phyloP scores from a whole-genome alignment of 1,140 invertebrate genomes.

The Rhyzopertha dominica region DNA sequence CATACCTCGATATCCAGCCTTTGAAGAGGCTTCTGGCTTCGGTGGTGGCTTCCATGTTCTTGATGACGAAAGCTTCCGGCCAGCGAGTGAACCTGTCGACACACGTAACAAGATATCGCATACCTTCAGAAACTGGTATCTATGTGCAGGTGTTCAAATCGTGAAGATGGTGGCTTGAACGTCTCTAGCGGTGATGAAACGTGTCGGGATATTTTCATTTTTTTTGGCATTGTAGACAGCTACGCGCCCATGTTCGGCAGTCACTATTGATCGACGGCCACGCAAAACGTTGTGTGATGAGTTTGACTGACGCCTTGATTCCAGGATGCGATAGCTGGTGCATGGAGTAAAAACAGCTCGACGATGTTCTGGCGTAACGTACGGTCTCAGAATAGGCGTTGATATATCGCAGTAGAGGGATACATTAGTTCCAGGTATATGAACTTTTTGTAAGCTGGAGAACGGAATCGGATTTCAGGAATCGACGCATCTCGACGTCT shows the following conservation, averaged over 20 bases:
- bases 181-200: conserved; percentile 7
- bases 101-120: conserved; percentile 36
- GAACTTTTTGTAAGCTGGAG: no score
- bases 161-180: conserved; percentile 7
- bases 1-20: conserved; percentile 34
- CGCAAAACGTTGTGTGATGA: conserved; percentile 28
- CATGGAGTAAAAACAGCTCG: no score
- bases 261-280: conserved; percentile 36
- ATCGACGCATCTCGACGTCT: no score
- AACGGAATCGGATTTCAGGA: no score
- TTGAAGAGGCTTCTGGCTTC: conserved; percentile 33
- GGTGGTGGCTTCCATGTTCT: conserved; percentile 34
- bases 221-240: conserved; percentile 33
- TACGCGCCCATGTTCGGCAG: conserved; percentile 17
- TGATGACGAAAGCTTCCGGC: conserved; percentile 41
- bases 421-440: no score
- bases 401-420: no score
- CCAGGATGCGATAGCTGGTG: conserved; percentile 27
- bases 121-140: conserved; percentile 33
- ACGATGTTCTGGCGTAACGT: no score
- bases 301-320: conserved; percentile 15
- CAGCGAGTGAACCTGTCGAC: conserved; percentile 44
- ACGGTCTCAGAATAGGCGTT: no score
- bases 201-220: conserved; percentile 28
- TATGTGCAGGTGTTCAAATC: conserved; percentile 41